Evolutionary conservation across 2,888 invertebrate genomes (phyloP), one percentile per base, ranked within the genome.

Genomic region (Cataglyphis livida): DNA sequence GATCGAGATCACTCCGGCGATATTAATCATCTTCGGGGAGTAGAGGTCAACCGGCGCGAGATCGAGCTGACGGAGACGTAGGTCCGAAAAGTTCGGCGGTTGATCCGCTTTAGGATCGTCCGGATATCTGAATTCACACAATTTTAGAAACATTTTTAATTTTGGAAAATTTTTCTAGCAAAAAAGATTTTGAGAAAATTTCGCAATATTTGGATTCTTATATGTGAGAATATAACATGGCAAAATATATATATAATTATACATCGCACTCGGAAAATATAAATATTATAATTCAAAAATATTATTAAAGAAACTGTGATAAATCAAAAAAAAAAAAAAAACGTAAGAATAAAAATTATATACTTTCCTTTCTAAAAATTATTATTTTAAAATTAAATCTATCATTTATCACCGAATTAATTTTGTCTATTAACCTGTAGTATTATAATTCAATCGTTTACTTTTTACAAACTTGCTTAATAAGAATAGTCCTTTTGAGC

Each of bases 1-100:
- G 95, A 99, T 99, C 92, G 99, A 98, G 91, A 98, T 96, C 90
- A 99, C 96, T 76, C 99, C 99, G 87, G 97, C 97, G 88, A 98
- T 95, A 96, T 99, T 98, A 95, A 98, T 97, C 97, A 98, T 98
- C 95, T 95, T 96, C 84, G 94, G 92, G 83, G 93, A 91, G 88
- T 93, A 91, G 88, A 86, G 93, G 85, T 94, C 94, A 75, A 94
- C 92, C 84, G 93, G 94, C 83, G 93, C 91, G 89, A 93, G 91
- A 88, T 94, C 93, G 88, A 94, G 92, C 89, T 94, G 93, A 85
- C 92, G 93, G 84, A 93, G 88, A 91, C 91, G 93, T 81, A 93
- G 90, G 88, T 94, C 93, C 89, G 93, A 91, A 89, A 93, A 91
- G 90, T 91, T 93, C 85, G 93, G 92, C 84, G 92, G 88, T 51